Evolutionary conservation across 2,797 vertebrate species (phyloP).

Genomic region (Falco novaeseelandiae): DNA sequence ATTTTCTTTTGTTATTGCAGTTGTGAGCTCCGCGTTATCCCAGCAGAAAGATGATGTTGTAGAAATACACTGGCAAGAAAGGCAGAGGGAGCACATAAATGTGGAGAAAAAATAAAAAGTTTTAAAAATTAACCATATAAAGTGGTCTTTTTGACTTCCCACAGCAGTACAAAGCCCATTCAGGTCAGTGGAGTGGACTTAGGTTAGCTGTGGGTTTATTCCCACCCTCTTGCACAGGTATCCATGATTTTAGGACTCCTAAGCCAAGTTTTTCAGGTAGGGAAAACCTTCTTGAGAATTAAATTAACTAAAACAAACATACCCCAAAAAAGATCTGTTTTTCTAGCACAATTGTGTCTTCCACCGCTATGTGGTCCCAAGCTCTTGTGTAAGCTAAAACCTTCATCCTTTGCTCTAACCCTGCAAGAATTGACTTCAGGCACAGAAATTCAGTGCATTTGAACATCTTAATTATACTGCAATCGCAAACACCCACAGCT

Average conservation of each 20-base stretch:
- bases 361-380: accelerated
- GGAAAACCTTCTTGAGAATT: not conserved
- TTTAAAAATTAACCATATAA: not conserved
- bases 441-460: not conserved
- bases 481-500: not conserved
- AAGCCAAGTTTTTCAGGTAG: not conserved
- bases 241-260: not conserved
- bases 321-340: not conserved
- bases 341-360: not conserved
- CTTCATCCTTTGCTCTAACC: not conserved
- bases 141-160: not conserved
- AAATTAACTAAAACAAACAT: not conserved
- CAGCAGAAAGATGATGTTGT: not conserved
- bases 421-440: not conserved
- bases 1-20: not conserved
- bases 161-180: not conserved
- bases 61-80: not conserved
- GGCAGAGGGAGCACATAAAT: not conserved
- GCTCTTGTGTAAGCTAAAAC: not conserved
- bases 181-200: not conserved
- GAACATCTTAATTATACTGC: not conserved
- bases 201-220: not conserved
- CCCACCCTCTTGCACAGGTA: not conserved
- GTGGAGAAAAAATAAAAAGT: accelerated
- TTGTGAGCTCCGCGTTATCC: not conserved